phyloP scores from a whole-genome alignment of 2,888 invertebrate genomes.

The Platypus cylindrus region DNA sequence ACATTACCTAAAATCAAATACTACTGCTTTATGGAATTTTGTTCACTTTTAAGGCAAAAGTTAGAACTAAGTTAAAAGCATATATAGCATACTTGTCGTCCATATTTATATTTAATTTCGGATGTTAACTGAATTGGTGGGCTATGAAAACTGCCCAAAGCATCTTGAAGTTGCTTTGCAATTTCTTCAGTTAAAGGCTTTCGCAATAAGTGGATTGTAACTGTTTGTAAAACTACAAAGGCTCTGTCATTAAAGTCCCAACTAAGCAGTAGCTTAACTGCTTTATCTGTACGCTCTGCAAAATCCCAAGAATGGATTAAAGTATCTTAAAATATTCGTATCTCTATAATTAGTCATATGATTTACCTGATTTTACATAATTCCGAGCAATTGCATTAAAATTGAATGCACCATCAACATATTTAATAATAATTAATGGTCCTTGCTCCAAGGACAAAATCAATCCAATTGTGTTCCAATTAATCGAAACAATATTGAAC shows the following conservation, averaged over 20 bases:
- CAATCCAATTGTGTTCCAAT: constrained; percentile 33
- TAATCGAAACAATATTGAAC: constrained; percentile 27
- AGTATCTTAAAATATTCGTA: background rate
- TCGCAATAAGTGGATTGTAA: constrained; percentile 53
- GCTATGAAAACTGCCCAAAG: constrained; percentile 68
- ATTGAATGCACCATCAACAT: constrained; percentile 25
- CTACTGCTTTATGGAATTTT: background rate
- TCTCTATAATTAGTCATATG: background rate
- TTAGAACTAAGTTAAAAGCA: no score
- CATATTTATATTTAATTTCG: constrained; percentile 58
- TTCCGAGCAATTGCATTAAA: constrained; percentile 31
- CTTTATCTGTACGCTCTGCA: constrained; percentile 46
- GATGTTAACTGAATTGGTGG: constrained; percentile 54
- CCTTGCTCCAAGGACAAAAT: constrained; percentile 50
- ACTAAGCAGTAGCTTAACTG: constrained; percentile 48
- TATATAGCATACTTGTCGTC: constrained; percentile 37
- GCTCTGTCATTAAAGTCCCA: constrained; percentile 67
- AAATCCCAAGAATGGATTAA: background rate
- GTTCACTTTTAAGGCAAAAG: background rate
- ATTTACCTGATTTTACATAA: constrained; percentile 44
- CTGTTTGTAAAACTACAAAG: constrained; percentile 59
- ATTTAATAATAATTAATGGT: constrained; percentile 37
- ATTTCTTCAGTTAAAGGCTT: constrained; percentile 43
- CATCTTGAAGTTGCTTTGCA: constrained; percentile 58
- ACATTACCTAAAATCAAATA: constrained; percentile 46